Base-by-base conservation (phyloP, 2,113 vertebrate species). In the Zapornia atra region DNA sequence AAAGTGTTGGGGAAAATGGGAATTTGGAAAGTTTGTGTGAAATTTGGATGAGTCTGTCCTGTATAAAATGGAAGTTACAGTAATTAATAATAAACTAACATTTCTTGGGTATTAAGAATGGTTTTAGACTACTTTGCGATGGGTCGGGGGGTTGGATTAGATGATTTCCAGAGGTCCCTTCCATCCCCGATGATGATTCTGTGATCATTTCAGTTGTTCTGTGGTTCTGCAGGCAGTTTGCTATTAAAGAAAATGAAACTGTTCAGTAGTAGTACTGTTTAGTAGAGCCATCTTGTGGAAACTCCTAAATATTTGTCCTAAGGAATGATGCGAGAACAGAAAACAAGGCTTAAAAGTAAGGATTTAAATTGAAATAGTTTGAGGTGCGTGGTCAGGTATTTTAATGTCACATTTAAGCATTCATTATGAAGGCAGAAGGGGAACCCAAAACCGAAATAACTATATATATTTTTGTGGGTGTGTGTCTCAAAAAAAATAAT, bases 281-380 rank as follows among this genome's bases (percentile, higher is more conserved):
- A 84, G 86, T 65, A 96, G 96, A 96, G 96, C 96, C 96, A 96
- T 96, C 96, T 96, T 95, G 96, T 97, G 96, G 95, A 92, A 82
- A 79, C 63, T 59, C 53, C 17, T 72, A 70, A 34, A 8, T 69
- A 86, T 61, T 91, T 48, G 20, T 92, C 22, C 50, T 70, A 24
- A 82, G 69, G 14, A 70, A 20, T 61, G 46, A 44, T 81, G 19
- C 17, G 28, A 59, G n/a, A 34, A 61, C 19, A 17, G 38, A 44
- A 73, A 33, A 36, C 16, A 53, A 75, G 65, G n/a, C 14, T 85
- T 76, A 57, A 94, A 94, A 75, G 48, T 51, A 51, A 87, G 20
- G 14, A 42, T 78, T 64, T 79, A 42, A 83, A 5, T 63, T 73
- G 5, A 63, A 46, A 25, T n/a, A 42, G 12, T 36, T 91, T 18